A percentile compares a stretch with the other conserved stretches of the same genome.
Conservation (phyloP, 2,888 invertebrate species). For the Tipula helvola region DNA sequence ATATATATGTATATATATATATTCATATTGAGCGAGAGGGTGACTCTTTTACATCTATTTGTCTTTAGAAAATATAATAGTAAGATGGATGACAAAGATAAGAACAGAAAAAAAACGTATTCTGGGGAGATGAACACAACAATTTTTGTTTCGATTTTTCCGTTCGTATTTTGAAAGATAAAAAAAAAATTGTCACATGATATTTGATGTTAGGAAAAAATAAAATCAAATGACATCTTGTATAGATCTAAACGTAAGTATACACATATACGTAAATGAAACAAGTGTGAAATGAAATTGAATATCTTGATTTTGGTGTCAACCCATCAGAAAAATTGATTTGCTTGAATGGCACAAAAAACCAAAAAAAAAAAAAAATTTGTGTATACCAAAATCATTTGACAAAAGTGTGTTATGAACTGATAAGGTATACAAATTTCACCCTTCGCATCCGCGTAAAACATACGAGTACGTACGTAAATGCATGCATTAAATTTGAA, state of each 20-base stretch:
- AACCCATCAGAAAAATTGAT: slow-evolving; percentile 4
- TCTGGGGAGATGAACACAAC: background rate
- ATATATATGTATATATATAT: too few species aligned
- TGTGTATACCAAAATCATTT: background rate
- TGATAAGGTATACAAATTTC: background rate
- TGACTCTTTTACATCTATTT: background rate
- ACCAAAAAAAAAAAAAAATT: background rate
- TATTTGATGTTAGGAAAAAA: background rate
- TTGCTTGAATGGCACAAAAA: background rate
- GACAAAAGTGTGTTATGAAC: background rate
- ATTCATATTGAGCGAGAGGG: background rate
- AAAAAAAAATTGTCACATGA: background rate
- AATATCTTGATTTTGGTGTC: slow-evolving; percentile 4
- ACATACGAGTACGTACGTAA: background rate
- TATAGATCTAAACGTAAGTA: background rate
- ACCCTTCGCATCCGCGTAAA: background rate
- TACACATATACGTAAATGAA: background rate
- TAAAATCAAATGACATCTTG: background rate
- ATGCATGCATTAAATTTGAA: background rate
- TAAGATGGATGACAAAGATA: background rate
- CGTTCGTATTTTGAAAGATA: background rate
- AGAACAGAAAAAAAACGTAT: background rate
- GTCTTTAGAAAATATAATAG: background rate
- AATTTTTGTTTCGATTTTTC: background rate
- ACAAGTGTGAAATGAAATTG: background rate